A percentile compares a stretch with the other conserved stretches of the same genome.
Evolutionary conservation across 2,113 vertebrate species (phyloP).

Genomic region (Mungos mungo): DNA sequence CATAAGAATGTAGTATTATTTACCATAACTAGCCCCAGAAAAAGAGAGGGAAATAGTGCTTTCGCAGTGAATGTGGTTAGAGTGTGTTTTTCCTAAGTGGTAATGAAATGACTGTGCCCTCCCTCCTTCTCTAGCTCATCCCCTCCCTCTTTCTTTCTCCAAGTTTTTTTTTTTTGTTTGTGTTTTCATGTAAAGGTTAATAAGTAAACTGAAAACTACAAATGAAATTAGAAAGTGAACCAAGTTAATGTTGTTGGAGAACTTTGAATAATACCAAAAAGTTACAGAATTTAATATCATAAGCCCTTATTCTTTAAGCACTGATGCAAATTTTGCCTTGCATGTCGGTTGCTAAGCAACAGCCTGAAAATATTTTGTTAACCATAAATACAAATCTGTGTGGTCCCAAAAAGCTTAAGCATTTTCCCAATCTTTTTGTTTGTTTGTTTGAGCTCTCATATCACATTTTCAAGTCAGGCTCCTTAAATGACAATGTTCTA

Average conservation of each 20-base stretch:
- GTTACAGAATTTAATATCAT: slow-evolving; percentile 57
- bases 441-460: slow-evolving; percentile 7
- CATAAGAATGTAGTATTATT: neutral
- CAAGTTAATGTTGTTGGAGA: neutral
- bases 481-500: neutral
- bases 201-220: neutral
- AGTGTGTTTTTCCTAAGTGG: neutral
- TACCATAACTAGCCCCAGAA: neutral
- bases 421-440: neutral
- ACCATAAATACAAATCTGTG: slow-evolving; percentile 70
- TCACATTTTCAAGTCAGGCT: slow-evolving; percentile 27
- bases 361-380: slow-evolving; percentile 81
- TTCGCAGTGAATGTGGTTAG: neutral
- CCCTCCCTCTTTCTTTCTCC: neutral
- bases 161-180: neutral
- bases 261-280: slow-evolving; percentile 10
- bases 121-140: too few relatives aligned
- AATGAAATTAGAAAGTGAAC: slow-evolving; percentile 39
- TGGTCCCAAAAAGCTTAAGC: slow-evolving; percentile 41
- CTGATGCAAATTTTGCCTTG: slow-evolving; percentile 72
- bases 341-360: slow-evolving; percentile 83
- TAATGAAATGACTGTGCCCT: neutral
- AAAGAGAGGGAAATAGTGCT: neutral
- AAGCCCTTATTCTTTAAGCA: slow-evolving; percentile 57
- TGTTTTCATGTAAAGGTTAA: neutral